Base-by-base conservation (phyloP, 1,140 invertebrate species). In the Stratiolaelaps scimitus region DNA sequence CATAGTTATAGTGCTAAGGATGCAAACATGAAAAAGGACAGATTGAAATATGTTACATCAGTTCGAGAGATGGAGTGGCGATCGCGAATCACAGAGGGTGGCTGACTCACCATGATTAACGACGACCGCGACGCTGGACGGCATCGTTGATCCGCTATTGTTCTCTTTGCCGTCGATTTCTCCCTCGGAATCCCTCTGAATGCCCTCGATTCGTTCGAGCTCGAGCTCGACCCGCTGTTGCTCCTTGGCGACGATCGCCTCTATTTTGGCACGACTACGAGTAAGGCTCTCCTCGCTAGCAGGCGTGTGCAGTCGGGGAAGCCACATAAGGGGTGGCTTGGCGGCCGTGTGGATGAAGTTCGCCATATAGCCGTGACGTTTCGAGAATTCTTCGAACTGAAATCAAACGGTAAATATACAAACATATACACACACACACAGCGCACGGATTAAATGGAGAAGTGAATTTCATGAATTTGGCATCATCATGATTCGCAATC, bases 341-440 rank as follows among this genome's bases (percentile, higher is more conserved):
- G 53, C 53, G 4, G 23, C 23, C 23, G 53, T 60, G 10, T 60
- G 53, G 17, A 60, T 60, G 53, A 60, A 60, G 23, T 60, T 60
- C 23, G 34, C 34, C 53, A 60, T 60, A 34, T 60, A 60, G 17
- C 53, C 13, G 53, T 60, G 53, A 15, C 53, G 53, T 34, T 60
- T 60, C 15, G 53, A 60, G 53, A 60, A 60, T 34, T 60, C 53
- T 23, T 60, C 53, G 23, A 60, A 60, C 53, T 60, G 53, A 60
- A 60, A 60, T 26, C 7, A 15, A 13, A 48, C 26, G 19, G 15
- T 10, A 40, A 10, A 10, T 40, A 40, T 10, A 40, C n/a, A n/a
- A n/a, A n/a, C n/a, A n/a, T n/a, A n/a, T n/a, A n/a, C n/a, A n/a
- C n/a, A n/a, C n/a, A n/a, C n/a, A n/a, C n/a, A n/a, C n/a, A n/a